A percentile compares a stretch with the other conserved stretches of the same genome.
These are phyloP conservation scores for Dusona sp. DNA, from an alignment of 2,888 invertebrate genomes.

Conservation along the genomic window DNA sequence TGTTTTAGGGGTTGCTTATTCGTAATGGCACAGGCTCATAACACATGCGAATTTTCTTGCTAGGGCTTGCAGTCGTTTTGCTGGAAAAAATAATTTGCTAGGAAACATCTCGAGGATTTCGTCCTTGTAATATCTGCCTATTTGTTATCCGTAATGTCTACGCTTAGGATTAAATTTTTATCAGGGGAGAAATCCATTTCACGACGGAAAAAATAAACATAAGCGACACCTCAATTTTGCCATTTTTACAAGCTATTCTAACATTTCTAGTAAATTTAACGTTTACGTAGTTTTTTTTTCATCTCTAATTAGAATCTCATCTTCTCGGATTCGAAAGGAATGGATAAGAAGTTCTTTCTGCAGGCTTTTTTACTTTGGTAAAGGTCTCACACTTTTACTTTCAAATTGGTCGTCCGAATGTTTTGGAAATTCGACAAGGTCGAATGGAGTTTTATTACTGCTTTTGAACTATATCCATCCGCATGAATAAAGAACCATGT, in stretches of 20 bases:
- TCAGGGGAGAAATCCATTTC: not conserved
- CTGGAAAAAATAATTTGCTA: not conserved
- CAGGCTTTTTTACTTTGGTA: not conserved
- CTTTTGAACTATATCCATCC: constrained; percentile 5
- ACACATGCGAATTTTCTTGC: not conserved
- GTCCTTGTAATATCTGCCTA: not conserved
- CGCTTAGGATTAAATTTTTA: not conserved
- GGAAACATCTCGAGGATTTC: too few species aligned
- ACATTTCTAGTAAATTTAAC: not conserved
- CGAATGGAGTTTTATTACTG: constrained; percentile 4
- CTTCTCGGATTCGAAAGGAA: not conserved
- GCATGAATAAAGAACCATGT: not conserved
- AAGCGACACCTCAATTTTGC: not conserved
- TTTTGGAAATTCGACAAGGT: not conserved
- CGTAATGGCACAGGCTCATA: constrained; percentile 18
- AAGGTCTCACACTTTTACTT: constrained; percentile 5
- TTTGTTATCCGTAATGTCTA: not conserved
- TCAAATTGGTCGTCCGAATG: not conserved
- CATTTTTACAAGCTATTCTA: not conserved
- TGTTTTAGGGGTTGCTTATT: not conserved
- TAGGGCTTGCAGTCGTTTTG: not conserved
- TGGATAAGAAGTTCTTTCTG: too few species aligned
- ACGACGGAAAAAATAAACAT: not conserved
- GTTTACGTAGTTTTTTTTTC: not conserved
- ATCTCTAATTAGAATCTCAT: not conserved